These are phyloP conservation scores for Unio delphinus DNA, from an alignment of 2,888 invertebrate genomes.

Conservation along the genomic window DNA sequence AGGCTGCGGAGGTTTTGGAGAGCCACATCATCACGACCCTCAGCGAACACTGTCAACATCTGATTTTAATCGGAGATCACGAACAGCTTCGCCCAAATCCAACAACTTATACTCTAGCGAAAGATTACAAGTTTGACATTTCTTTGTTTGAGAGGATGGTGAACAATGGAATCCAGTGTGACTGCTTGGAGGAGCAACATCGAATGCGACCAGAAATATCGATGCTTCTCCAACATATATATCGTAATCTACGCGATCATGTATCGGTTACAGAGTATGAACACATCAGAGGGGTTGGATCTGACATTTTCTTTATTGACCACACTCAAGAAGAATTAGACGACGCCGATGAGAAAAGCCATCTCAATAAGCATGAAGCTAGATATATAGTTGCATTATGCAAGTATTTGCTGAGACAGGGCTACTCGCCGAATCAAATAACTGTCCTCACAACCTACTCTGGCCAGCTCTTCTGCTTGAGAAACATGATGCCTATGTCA, in stretches of 20 bases:
- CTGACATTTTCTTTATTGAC: constrained; percentile 59
- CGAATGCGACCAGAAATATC: constrained; percentile 69
- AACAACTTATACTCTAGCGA: constrained; percentile 80
- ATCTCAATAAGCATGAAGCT: constrained; percentile 66
- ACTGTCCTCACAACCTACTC: constrained; percentile 68
- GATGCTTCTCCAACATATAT: constrained; percentile 47
- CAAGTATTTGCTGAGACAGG: constrained; percentile 63
- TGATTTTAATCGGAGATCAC: constrained; percentile 89
- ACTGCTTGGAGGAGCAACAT: constrained; percentile 78
- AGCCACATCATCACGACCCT: constrained; percentile 85
- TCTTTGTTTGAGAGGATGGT: constrained; percentile 88
- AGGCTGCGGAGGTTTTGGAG: constrained; percentile 90
- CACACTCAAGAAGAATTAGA: constrained; percentile 51
- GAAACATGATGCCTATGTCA: constrained; percentile 41
- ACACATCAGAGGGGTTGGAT: constrained; percentile 48
- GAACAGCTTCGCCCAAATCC: constrained; percentile 84
- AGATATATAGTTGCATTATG: constrained; percentile 53
- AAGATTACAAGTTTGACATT: constrained; percentile 80
- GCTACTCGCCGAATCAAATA: constrained; percentile 56
- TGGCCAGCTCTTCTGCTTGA: constrained; percentile 60
- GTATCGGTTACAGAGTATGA: constrained; percentile 45
- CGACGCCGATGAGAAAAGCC: constrained; percentile 53
- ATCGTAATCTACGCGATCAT: too few relatives aligned
- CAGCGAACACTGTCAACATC: constrained; percentile 81
- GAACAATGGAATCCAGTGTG: constrained; percentile 77